These are phyloP conservation scores for Leptopilina myrica DNA, from an alignment of 2,888 invertebrate genomes.

Conservation along the genomic window DNA sequence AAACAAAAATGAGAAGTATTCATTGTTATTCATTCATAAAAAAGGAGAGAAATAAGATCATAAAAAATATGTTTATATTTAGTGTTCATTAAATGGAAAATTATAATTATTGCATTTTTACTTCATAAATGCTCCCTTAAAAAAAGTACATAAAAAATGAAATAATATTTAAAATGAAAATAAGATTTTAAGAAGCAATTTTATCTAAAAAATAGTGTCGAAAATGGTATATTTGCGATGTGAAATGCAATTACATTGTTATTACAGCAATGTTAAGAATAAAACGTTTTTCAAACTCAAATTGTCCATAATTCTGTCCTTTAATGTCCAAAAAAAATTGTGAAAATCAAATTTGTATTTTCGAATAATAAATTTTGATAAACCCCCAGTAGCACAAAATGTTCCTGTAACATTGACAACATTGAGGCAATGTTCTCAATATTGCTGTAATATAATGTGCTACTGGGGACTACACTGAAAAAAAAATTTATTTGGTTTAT, in stretches of 20 bases:
- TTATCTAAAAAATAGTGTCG: constrained; percentile 30
- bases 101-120: constrained; percentile 12
- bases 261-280: constrained; percentile 51
- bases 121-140: not conserved
- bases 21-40: constrained; percentile 11
- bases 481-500: too few relatives aligned
- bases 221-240: constrained; percentile 44
- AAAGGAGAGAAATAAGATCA: constrained; percentile 23
- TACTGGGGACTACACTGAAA: too few relatives aligned
- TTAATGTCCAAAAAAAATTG: too few relatives aligned
- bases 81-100: constrained; percentile 29
- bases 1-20: constrained; percentile 18
- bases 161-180: not conserved
- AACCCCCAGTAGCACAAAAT: too few relatives aligned
- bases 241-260: constrained; percentile 47
- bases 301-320: not conserved
- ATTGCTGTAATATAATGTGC: too few relatives aligned
- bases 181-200: not conserved
- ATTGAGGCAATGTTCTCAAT: too few relatives aligned
- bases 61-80: constrained; percentile 32
- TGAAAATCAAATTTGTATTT: too few relatives aligned
- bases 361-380: too few relatives aligned
- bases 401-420: too few relatives aligned
- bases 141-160: constrained; percentile 30
- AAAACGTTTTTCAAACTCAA: constrained; percentile 50